Evolutionary conservation across 2,797 vertebrate genomes (phyloP).

Genomic region (Tenualosa ilisha): DNA sequence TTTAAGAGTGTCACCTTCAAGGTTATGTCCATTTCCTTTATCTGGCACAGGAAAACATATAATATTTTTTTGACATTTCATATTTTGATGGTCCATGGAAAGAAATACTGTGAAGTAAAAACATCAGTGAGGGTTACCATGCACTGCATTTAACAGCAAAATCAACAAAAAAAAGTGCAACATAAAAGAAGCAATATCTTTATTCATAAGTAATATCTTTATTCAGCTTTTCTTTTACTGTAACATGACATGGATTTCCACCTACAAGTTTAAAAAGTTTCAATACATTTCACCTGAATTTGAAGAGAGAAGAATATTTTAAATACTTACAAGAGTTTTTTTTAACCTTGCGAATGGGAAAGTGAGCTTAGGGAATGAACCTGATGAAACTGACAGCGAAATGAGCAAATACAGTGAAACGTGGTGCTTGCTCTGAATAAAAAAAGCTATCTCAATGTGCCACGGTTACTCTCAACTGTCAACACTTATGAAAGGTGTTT

Average conservation of each 20-base stretch:
- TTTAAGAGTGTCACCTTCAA: neutral
- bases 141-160: neutral
- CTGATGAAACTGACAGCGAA: too few species aligned
- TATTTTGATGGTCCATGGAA: neutral
- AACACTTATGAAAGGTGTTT: neutral
- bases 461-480: too few species aligned
- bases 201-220: neutral
- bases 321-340: too few species aligned
- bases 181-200: neutral
- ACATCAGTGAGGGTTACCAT: neutral
- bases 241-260: neutral
- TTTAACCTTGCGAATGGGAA: too few species aligned
- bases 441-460: too few species aligned
- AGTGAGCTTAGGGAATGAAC: too few species aligned
- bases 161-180: neutral
- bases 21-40: neutral
- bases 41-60: neutral
- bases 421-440: too few species aligned
- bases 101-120: neutral
- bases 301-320: neutral
- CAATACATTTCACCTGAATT: neutral
- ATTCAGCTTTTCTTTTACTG: neutral
- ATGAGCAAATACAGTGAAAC: too few species aligned
- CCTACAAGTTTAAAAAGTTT: neutral
- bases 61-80: neutral